phyloP scores from a whole-genome alignment of 2,888 invertebrate species.

The Odontomyia ornata region DNA sequence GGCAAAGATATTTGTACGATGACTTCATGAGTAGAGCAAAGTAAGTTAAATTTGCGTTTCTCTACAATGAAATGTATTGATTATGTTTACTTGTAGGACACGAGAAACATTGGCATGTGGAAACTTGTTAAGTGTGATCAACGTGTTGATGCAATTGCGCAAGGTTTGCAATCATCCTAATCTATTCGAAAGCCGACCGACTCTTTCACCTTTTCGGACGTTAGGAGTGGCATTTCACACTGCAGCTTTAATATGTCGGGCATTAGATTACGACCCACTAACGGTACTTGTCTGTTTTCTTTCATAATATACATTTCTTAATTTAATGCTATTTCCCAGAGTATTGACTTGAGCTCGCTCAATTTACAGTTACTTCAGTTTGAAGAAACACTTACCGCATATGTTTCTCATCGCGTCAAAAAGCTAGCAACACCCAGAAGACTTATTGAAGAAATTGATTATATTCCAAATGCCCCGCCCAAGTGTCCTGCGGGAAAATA shows the following conservation, averaged over 20 bases:
- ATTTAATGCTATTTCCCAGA: conserved; percentile 61
- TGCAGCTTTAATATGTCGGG: conserved; percentile 76
- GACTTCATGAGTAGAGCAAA: conserved; percentile 98
- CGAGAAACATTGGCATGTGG: conserved; percentile 92
- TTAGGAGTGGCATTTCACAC: conserved; percentile 75
- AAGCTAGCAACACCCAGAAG: conserved; percentile 76
- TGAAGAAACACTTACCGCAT: conserved; percentile 78
- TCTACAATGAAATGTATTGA: conserved; percentile 32
- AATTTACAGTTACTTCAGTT: conserved; percentile 74
- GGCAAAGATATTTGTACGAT: conserved; percentile 97
- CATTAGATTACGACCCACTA: conserved; percentile 77
- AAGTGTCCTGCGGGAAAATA: conserved; percentile 73
- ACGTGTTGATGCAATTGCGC: conserved; percentile 95
- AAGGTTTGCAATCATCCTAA: conserved; percentile 99
- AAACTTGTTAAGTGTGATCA: conserved; percentile 93
- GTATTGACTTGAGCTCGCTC: conserved; percentile 71
- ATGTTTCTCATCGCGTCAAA: conserved; percentile 83
- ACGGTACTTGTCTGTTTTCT: conserved; percentile 67
- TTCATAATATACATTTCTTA: not conserved
- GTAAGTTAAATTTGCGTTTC: conserved; percentile 67
- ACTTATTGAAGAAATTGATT: conserved; percentile 76
- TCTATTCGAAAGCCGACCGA: conserved; percentile 95
- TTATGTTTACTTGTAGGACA: conserved; percentile 71
- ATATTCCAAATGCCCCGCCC: conserved; percentile 69
- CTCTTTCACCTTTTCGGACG: conserved; percentile 92